Evolutionary conservation across 2,797 vertebrate species (phyloP).

Genomic region (Hemibagrus guttatus): DNA sequence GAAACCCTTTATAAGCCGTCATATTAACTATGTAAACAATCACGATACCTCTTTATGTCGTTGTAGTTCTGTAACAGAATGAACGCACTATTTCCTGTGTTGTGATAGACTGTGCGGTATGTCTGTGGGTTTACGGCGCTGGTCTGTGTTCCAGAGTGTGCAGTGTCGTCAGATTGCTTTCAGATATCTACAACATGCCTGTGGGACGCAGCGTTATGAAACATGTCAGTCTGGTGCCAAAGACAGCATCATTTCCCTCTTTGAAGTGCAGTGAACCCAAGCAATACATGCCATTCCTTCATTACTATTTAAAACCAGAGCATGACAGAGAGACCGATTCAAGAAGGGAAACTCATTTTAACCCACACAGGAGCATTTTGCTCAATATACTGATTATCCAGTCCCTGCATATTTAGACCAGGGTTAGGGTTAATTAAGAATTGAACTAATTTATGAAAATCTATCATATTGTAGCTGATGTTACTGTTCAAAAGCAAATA

Average conservation of each 20-base stretch:
- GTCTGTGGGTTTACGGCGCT: conserved; percentile 12
- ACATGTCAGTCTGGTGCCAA: conserved; percentile 60
- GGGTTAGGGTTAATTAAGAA: not conserved
- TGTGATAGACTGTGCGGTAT: conserved; percentile 17
- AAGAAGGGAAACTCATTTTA: not conserved
- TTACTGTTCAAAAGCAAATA: not conserved
- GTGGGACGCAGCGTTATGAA: conserved; percentile 63
- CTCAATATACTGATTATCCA: not conserved
- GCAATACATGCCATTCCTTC: conserved; percentile 49
- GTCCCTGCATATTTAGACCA: not conserved
- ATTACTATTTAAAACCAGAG: not conserved
- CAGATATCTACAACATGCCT: conserved; percentile 43
- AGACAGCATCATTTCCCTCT: conserved; percentile 48
- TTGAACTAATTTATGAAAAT: not conserved
- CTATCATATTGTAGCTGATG: not conserved
- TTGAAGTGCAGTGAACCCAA: conserved; percentile 69
- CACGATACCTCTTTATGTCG: not conserved
- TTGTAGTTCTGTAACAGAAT: not conserved
- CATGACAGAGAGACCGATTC: not conserved
- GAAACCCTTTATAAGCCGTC: not conserved
- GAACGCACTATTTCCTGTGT: not conserved
- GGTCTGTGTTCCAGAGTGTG: conserved; percentile 16
- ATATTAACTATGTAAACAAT: not conserved
- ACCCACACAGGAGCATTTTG: not conserved
- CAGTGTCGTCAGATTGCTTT: conserved; percentile 35